Conservation (phyloP, 2,888 invertebrate species). For the Tridacna crocea region DNA sequence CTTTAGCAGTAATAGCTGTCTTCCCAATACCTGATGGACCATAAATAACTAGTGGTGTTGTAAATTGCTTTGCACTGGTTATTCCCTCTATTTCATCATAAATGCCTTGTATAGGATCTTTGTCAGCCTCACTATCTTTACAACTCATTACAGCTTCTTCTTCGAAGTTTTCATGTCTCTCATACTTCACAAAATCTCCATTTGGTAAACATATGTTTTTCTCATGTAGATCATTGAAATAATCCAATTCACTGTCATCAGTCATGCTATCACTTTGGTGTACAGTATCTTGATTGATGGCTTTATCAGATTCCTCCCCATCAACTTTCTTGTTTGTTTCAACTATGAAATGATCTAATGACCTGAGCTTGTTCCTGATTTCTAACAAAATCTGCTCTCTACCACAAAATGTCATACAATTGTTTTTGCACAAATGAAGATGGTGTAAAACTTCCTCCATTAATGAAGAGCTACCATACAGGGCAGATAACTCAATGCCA, state of each 20-base stretch:
- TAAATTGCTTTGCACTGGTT: slow-evolving; percentile 44
- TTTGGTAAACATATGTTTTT: neutral
- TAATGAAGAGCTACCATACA: slow-evolving; percentile 43
- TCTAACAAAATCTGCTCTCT: slow-evolving; percentile 60
- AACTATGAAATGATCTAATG: neutral
- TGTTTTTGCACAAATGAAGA: slow-evolving; percentile 60
- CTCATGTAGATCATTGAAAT: neutral
- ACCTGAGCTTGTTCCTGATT: slow-evolving; percentile 40
- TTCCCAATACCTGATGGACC: slow-evolving; percentile 79
- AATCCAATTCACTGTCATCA: neutral
- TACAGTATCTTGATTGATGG: neutral
- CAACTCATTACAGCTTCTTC: neutral
- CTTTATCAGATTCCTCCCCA: neutral
- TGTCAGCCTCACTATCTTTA: neutral
- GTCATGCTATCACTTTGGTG: neutral
- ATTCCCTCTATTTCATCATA: slow-evolving; percentile 43
- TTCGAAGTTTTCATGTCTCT: neutral
- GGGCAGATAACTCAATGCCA: slow-evolving; percentile 32
- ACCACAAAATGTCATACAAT: slow-evolving; percentile 70
- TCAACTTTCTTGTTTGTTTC: too few species aligned
- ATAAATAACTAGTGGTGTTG: slow-evolving; percentile 70
- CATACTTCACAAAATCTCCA: neutral
- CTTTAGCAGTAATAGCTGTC: slow-evolving; percentile 76
- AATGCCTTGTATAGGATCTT: neutral
- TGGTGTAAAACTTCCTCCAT: slow-evolving; percentile 73